Evolutionary conservation across 2,797 vertebrate species (phyloP).

Genomic region (Pangasius krempfi): DNA sequence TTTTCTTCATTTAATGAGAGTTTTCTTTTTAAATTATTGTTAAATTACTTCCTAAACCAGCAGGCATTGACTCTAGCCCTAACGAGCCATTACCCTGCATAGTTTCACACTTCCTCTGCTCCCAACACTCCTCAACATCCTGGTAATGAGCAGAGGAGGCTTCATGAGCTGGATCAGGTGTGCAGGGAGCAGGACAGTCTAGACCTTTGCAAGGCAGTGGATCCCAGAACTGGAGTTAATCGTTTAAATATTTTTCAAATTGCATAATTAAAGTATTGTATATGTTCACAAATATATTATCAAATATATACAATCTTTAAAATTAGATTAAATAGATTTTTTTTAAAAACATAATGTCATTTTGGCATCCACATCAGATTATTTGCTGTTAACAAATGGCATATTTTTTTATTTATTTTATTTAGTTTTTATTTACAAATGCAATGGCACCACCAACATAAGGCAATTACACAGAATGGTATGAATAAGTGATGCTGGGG

Average conservation of each 20-base stretch:
- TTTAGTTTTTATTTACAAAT: no score
- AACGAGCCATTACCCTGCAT: background rate
- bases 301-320: background rate
- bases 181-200: background rate
- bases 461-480: background rate
- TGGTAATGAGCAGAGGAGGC: background rate
- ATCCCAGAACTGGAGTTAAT: no score
- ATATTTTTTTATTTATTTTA: background rate
- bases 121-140: no score
- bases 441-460: background rate
- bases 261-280: background rate
- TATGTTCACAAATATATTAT: background rate
- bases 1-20: background rate
- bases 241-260: no score
- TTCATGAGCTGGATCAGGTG: background rate
- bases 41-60: background rate
- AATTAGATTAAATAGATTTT: background rate
- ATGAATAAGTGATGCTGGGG: background rate
- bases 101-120: background rate
- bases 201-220: no score
- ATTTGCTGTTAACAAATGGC: background rate
- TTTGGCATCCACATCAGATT: background rate
- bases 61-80: background rate
- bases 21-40: background rate
- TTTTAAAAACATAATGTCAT: background rate